Base-by-base conservation (phyloP, 2,113 vertebrate species). In the Psittacus erithacus region DNA sequence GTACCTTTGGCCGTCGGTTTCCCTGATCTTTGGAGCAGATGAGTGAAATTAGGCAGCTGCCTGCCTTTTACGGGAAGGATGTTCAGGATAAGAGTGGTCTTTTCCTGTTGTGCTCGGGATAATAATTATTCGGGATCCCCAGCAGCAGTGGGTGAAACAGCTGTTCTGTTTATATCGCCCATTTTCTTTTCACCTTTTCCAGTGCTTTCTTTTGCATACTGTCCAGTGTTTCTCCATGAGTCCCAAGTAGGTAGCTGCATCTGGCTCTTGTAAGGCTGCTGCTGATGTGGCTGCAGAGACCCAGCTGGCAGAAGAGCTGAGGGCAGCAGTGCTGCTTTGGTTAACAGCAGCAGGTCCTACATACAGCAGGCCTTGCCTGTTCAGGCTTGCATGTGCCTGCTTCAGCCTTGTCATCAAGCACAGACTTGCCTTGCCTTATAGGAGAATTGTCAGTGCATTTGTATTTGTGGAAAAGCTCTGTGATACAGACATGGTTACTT, bases 381-480 rank as follows among this genome's bases (percentile, higher is more conserved):
- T 50, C 24, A 18, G 23, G 43, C 24, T n/a, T 17, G 4, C 0
- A 0, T 31, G 17, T 82, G 39, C 39, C 39, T 84, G 0, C 65
- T 55, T 41, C 43, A 63, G 29, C 33, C 16, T 17, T 47, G n/a
- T 77, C 20, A 25, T 28, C 13, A 68, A 68, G 57, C 3, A 3
- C 19, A 53, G 31, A 10, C 38, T 80, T 76, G 60, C 27, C 55
- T 63, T 27, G 14, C 17, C 39, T 81, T 7, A 0, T 7, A 62
- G 1, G 8, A 62, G 33, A 38, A 22, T 29, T 78, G 43, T 22
- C 3, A 3, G 18, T 79, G 10, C 11, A 6, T 60, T 80, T 1
- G 0, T 46, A 4, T 93, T 70, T 59, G 20, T 68, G 43, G 46
- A 43, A 28, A 59, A 82, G 18, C 4, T 13, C 31, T 49, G 11